Base-by-base conservation (phyloP, 2,888 invertebrate species). In the Schizotus pectinicornis region DNA sequence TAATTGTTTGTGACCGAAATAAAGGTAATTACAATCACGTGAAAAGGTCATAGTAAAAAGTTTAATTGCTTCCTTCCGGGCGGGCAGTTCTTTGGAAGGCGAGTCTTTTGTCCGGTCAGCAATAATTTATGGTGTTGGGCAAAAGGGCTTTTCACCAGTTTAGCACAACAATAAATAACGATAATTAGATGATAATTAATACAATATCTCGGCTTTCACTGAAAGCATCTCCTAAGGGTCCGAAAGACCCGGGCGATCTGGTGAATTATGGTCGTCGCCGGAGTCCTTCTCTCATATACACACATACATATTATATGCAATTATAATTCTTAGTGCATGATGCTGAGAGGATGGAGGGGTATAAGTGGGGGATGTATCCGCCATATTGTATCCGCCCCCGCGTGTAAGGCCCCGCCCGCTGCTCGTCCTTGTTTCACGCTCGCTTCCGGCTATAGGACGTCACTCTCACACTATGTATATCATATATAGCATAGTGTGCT, bases 331-430 rank as follows among this genome's bases (percentile, higher is more conserved):
- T 73, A 70, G 76, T 77, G 78, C 76, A 77, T 74, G 77, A 76
- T 76, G 75, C 74, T 67, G 63, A 67, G 69, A 68, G 68, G 71
- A 69, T 68, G 72, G 74, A 72, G 75, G 76, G 66, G 72, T 67
- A 67, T 59, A 65, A 71, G 74, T 71, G 76, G 75, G 74, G 75
- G 73, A 74, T 71, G 74, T 73, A 74, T 75, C 77, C 78, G 78
- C 79, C 79, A 79, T 79, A 79, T 79, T 79, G 79, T 79, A 77
- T 70, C 78, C 78, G 78, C 79, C 79, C 78, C 77, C 78, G 76
- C 77, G 66, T 69, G 63, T 60, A 64, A 67, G 69, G 74, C 75
- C 74, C 77, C 78, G 78, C 75, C 76, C 68, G 69, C 65, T 63
- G 52, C 65, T 64, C 67, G 63, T 72, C 73, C 76, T 70, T 45